Conservation (phyloP, 2,113 vertebrate species). For the Oreotrochilus melanogaster region DNA sequence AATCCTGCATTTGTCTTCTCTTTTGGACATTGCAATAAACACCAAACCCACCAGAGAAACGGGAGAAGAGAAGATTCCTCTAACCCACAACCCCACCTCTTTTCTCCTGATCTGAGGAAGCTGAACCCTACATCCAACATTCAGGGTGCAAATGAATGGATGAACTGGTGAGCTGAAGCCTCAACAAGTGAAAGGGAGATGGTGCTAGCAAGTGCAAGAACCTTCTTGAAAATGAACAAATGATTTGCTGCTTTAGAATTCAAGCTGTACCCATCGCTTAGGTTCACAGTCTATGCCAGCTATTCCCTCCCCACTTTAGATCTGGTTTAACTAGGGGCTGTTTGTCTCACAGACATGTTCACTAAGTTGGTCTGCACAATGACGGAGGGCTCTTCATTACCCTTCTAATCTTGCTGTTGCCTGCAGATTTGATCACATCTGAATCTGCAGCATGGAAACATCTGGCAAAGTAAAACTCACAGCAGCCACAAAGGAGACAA, state of each 20-base stretch:
- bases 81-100: background rate
- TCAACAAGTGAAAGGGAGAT: background rate
- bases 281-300: background rate
- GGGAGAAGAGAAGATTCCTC: background rate
- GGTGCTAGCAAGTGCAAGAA: background rate
- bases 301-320: background rate
- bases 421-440: slow-evolving; percentile 15
- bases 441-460: background rate
- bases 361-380: background rate
- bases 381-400: background rate
- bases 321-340: background rate
- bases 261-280: background rate
- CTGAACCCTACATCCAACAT: background rate
- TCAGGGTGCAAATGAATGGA: background rate
- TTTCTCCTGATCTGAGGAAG: background rate
- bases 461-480: slow-evolving; percentile 10
- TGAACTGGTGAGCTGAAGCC: background rate
- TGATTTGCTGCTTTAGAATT: background rate
- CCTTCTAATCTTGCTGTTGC: background rate
- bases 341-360: background rate
- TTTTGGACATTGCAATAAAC: background rate
- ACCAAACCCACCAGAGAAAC: background rate
- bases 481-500: background rate
- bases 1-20: background rate
- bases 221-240: background rate